These are phyloP conservation scores for Anguilla rostrata DNA, from an alignment of 2,113 vertebrate species.

Conservation along the genomic window DNA sequence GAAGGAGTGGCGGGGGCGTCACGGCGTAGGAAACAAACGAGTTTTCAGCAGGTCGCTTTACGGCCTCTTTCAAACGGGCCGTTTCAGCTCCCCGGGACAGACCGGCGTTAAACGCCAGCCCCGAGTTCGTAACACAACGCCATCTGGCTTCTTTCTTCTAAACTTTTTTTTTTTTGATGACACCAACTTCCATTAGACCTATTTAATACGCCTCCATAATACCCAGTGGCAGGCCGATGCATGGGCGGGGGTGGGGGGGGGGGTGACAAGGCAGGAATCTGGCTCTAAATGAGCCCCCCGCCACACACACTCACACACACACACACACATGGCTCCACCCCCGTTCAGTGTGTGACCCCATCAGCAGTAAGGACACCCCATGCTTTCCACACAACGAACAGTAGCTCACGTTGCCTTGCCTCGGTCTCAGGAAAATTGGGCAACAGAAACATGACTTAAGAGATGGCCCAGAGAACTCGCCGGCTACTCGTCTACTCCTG, in stretches of 20 bases:
- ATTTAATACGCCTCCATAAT: slow-evolving; percentile 40
- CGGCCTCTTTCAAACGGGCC: slow-evolving; percentile 50
- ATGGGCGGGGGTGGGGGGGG: not conserved
- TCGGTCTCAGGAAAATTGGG: not conserved
- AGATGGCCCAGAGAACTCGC: not conserved
- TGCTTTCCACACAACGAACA: not conserved
- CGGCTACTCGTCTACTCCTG: not conserved
- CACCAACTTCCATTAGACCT: slow-evolving; percentile 30
- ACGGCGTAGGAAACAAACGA: slow-evolving; percentile 49
- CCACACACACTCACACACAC: not conserved
- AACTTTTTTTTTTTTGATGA: not conserved
- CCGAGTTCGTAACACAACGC: slow-evolving; percentile 35
- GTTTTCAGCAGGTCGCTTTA: slow-evolving; percentile 48
- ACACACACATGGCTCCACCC: not conserved
- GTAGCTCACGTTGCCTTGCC: not conserved
- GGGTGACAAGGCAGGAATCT: not conserved
- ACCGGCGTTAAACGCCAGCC: slow-evolving; percentile 24
- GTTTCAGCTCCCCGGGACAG: slow-evolving; percentile 44
- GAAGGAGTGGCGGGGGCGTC: slow-evolving; percentile 26
- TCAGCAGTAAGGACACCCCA: not conserved
- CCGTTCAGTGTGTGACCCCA: not conserved
- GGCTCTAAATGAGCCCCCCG: not conserved
- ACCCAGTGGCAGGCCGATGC: slow-evolving; percentile 30
- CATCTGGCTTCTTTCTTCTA: slow-evolving; percentile 12
- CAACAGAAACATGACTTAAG: not conserved